Base-by-base conservation (phyloP, 2,113 vertebrate species). In the Pangasianodon hypophthalmus region DNA sequence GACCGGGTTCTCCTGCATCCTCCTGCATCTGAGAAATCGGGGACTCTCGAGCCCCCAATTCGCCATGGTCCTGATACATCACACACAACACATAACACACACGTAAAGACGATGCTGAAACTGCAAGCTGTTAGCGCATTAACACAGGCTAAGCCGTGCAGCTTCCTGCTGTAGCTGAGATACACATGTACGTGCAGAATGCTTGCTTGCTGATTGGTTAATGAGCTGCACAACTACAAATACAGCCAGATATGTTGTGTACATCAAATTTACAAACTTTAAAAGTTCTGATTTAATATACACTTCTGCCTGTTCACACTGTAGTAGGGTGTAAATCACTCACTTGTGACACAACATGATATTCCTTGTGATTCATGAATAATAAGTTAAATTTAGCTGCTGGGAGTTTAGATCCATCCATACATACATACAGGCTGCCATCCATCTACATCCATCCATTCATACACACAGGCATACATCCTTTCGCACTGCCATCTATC, bases 51-150 rank as follows among this genome's bases (percentile, higher is more conserved):
- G 86, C 85, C 85, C 93, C 95, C 89, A 86, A 44, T 13, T 95
- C 94, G 60, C 91, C 92, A 87, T 93, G 93, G 62, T 92, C 95
- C 96, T 97, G 93, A 92, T 90, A 87, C 69, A 85, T 94, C 90
- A 95, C 94, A 95, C 83, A 92, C 69, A 93, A 90, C n/a, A 89
- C 89, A 56, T n/a, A 75, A 67, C 58, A 81, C 14, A 81, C 52
- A 90, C 77, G 50, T 29, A 87, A 56, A 62, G 18, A 60, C 10
- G 8, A 82, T 48, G 37, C 58, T 44, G 0, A 62, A 64, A 79
- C 48, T 80, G 54, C 46, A 29, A 50, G 60, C 50, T 29, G 14
- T 84, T 81, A 85, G 81, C 16, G 62, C 26, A n/a, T 67, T 64
- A 54, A 79, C 32, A 50, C 48, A 69, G 52, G 41, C 37, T 32